These are phyloP conservation scores for Clunio marinus DNA, from an alignment of 2,888 invertebrate genomes.

Conservation along the genomic window DNA sequence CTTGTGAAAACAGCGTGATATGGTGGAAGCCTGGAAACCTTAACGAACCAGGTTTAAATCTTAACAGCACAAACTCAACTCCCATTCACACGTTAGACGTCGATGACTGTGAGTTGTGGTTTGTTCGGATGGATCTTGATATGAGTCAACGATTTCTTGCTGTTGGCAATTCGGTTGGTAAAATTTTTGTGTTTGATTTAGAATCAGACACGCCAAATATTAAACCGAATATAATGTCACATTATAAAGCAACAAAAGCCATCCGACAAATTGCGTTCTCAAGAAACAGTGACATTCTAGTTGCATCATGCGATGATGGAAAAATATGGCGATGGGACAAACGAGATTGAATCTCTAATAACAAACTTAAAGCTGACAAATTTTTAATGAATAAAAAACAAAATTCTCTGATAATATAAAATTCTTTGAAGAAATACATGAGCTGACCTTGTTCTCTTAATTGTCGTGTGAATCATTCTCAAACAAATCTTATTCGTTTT, in stretches of 20 bases:
- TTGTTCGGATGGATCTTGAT: slow-evolving; percentile 91
- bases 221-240: slow-evolving; percentile 71
- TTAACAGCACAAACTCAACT: neutral
- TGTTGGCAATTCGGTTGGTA: slow-evolving; percentile 38
- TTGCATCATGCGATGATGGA: slow-evolving; percentile 93
- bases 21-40: slow-evolving; percentile 79
- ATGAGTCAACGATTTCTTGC: slow-evolving; percentile 93
- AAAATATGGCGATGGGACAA: slow-evolving; percentile 94
- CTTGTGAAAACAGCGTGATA: slow-evolving; percentile 93
- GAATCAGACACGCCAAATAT: slow-evolving; percentile 71
- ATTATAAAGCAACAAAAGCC: slow-evolving; percentile 83
- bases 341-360: neutral
- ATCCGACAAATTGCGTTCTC: slow-evolving; percentile 90
- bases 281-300: slow-evolving; percentile 75
- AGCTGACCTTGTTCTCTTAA: too few relatives aligned
- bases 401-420: neutral
- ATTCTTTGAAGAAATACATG: too few relatives aligned
- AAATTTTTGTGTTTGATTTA: slow-evolving; percentile 29
- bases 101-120: slow-evolving; percentile 97
- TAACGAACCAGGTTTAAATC: slow-evolving; percentile 10
- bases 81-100: slow-evolving; percentile 71
- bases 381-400: neutral
- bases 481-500: too few relatives aligned
- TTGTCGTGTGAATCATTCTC: too few relatives aligned
- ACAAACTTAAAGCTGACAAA: too few relatives aligned